Evolutionary conservation across 2,113 vertebrate species (phyloP), one percentile per base, ranked within the genome.

Genomic region (Caranx ignobilis): DNA sequence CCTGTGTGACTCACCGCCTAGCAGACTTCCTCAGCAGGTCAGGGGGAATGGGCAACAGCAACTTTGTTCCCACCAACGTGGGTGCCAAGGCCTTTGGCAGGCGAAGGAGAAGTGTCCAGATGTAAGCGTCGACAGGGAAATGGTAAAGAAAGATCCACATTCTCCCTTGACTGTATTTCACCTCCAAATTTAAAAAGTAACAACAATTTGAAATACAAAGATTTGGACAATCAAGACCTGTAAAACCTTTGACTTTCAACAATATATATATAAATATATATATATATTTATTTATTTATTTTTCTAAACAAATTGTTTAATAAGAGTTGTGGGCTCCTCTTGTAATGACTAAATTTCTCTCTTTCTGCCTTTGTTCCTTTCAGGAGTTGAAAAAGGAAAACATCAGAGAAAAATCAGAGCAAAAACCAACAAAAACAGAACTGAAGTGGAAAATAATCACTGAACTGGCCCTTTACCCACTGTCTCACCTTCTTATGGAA

Each of bases 1-100:
- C 98, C 60, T 99, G 98, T 0, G 97, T 96, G 72, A 99, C 97
- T 76, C 97, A 99, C 48, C 97, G 97, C 61, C 93, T 99, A 93
- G 97, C 97, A 0, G 97, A 97, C 92, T 95, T 97, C 88, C 96
- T 99, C 65, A 98, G 96, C 94, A 95, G 97, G 80, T 97, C 97
- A 13, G 96, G 97, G 41, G 97, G 96, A 3, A 95, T 98, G 87
- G 94, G 95, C 86, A 97, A 96, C 94, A 95, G 90, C 88, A 96
- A 95, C 92, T 99, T 97, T 0, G 94, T 98, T 72, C 96, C 97
- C 48, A 99, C 98, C 82, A 92, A 99, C 0, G 97, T 98, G 4
- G 97, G 98, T 2, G 94, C 97, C 21, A 95, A 96, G 71, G 95
- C 96, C 54, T 99, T 98, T 0, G 98, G 97, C 86, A 91, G 97